Conservation (phyloP, 2,113 vertebrate species). For the Hyla sarda region DNA sequence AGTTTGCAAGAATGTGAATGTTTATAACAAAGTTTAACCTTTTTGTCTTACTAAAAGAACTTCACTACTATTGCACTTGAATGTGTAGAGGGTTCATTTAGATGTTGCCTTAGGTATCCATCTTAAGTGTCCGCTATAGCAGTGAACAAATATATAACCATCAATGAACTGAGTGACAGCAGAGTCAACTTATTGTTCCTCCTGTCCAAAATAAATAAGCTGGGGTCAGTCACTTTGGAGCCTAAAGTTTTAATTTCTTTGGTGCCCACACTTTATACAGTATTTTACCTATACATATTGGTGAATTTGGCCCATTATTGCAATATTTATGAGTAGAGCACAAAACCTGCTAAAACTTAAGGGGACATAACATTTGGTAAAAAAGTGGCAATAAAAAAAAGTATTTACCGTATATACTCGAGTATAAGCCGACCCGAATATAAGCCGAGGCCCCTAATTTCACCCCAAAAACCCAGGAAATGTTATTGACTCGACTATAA, state of each 20-base stretch:
- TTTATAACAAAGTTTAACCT: constrained; percentile 27
- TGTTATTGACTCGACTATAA: too few species aligned
- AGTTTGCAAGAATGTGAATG: constrained; percentile 19
- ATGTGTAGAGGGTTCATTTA: not conserved
- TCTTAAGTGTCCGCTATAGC: not conserved
- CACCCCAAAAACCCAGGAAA: too few species aligned
- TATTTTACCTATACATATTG: not conserved
- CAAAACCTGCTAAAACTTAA: not conserved
- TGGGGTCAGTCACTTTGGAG: not conserved
- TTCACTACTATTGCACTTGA: not conserved
- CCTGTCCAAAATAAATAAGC: not conserved
- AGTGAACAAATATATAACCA: not conserved
- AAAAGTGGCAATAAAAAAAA: too few species aligned
- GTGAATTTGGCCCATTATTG: not conserved
- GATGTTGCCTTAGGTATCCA: not conserved
- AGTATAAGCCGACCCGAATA: too few species aligned
- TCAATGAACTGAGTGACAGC: not conserved
- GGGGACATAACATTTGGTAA: too few species aligned
- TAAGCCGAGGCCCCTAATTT: too few species aligned
- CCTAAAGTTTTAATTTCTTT: not conserved
- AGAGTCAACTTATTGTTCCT: not conserved
- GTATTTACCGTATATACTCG: too few species aligned
- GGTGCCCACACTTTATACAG: not conserved
- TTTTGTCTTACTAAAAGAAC: not conserved
- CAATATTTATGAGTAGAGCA: not conserved